phyloP scores from a whole-genome alignment of 2,797 vertebrate species.

The Neomorphus geoffroyi region DNA sequence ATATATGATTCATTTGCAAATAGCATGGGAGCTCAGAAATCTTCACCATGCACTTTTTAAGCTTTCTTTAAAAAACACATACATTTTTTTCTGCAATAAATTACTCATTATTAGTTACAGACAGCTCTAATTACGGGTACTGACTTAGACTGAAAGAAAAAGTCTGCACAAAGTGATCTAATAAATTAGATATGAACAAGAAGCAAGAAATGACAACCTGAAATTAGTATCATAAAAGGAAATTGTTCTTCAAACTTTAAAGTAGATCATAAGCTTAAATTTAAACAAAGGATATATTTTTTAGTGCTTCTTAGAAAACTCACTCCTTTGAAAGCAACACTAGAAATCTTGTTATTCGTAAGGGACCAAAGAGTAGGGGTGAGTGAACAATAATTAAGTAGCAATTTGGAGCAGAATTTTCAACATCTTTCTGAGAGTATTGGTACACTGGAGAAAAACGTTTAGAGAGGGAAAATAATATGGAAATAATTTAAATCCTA shows the following conservation, averaged over 20 bases:
- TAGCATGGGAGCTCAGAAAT: background rate
- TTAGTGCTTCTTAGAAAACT: conserved; percentile 4
- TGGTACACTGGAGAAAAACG: background rate
- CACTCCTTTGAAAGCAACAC: background rate
- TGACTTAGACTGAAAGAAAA: background rate
- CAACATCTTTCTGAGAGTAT: conserved; percentile 2
- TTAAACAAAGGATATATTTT: conserved; percentile 11
- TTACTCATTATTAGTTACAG: background rate
- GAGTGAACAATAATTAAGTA: conserved; percentile 28
- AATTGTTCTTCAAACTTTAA: conserved; percentile 20
- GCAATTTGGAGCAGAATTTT: background rate
- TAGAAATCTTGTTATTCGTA: background rate
- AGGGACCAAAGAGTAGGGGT: background rate
- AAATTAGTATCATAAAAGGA: conserved; percentile 50
- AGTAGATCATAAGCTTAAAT: conserved; percentile 20
- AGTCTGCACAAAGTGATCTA: background rate
- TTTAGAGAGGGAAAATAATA: background rate
- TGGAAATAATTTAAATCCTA: background rate
- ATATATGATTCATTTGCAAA: background rate
- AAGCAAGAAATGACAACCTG: conserved; percentile 34
- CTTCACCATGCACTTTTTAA: background rate
- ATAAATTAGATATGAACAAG: background rate
- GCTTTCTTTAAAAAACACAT: background rate
- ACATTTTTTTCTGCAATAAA: background rate
- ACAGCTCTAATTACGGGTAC: conserved; percentile 32